Conservation (phyloP, 2,888 invertebrate genomes). For the Schizotus pectinicornis region DNA sequence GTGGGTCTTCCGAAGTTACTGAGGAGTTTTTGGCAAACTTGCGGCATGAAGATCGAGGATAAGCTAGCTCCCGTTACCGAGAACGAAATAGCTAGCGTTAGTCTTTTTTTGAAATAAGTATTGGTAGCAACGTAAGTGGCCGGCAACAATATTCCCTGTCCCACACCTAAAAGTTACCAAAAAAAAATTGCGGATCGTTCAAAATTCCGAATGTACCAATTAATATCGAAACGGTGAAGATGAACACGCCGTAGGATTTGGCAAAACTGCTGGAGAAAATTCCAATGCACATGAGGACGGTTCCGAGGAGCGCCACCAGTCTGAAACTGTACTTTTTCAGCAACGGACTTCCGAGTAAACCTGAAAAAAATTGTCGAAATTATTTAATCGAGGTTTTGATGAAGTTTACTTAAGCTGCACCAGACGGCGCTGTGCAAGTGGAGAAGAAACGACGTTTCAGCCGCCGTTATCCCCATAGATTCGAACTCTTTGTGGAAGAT, state of each 20-base stretch:
- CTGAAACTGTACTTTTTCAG: conserved; percentile 57
- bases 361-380: conserved; percentile 40
- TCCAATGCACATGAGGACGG: conserved; percentile 54
- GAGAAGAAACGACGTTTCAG: conserved; percentile 56
- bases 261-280: conserved; percentile 57
- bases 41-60: conserved; percentile 60
- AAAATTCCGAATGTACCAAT: conserved; percentile 41
- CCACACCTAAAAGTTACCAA: conserved; percentile 56
- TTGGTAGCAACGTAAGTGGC: conserved; percentile 60
- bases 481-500: conserved; percentile 55
- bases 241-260: conserved; percentile 53
- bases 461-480: conserved; percentile 51
- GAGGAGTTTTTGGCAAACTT: conserved; percentile 57
- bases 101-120: conserved; percentile 60
- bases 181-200: conserved; percentile 7
- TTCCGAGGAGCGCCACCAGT: conserved; percentile 56
- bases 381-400: not conserved
- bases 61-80: conserved; percentile 60
- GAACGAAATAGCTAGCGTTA: conserved; percentile 60
- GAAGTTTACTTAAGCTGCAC: conserved; percentile 53
- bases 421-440: conserved; percentile 57
- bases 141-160: conserved; percentile 58
- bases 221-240: conserved; percentile 55
- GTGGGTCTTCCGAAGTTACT: conserved; percentile 53
- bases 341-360: conserved; percentile 58